These are phyloP conservation scores for Drosophila sp. DNA, from an alignment of 1,140 invertebrate genomes.

Conservation along the genomic window DNA sequence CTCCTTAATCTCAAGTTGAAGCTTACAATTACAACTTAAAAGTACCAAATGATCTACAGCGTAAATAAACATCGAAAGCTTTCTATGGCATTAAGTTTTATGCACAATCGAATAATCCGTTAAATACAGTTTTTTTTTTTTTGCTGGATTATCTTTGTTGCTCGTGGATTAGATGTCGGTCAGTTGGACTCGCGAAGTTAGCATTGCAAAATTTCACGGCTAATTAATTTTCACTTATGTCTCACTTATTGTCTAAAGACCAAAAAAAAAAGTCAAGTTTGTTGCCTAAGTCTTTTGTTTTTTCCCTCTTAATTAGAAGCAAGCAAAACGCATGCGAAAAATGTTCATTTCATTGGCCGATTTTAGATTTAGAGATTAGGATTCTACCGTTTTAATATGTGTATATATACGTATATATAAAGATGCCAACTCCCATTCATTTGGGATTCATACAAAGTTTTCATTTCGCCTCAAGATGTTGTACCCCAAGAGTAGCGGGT, in stretches of 20 bases:
- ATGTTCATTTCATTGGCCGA: slow-evolving; percentile 17
- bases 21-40: no score
- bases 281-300: slow-evolving; percentile 77
- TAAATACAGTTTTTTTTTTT: not conserved
- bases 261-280: slow-evolving; percentile 38
- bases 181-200: slow-evolving; percentile 10
- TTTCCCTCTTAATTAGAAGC: slow-evolving; percentile 33
- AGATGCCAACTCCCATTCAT: slow-evolving; percentile 4
- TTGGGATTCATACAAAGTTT: not conserved
- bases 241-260: not conserved
- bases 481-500: not conserved
- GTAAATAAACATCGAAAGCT: no score
- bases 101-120: no score
- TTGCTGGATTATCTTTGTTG: not conserved
- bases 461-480: not conserved
- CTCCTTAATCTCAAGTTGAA: no score
- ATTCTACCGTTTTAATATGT: not conserved
- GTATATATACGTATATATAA: slow-evolving; percentile 26
- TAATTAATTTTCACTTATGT: slow-evolving; percentile 55
- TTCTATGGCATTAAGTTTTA: no score
- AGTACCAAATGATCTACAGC: no score
- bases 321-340: not conserved
- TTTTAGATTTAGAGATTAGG: slow-evolving; percentile 1
- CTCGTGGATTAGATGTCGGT: no score
- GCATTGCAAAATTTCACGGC: slow-evolving; percentile 38